Percentiles rank a stretch among this genome's conserved stretches.
phyloP scores from a whole-genome alignment of 2,113 vertebrate genomes.

The Lagopus muta region DNA sequence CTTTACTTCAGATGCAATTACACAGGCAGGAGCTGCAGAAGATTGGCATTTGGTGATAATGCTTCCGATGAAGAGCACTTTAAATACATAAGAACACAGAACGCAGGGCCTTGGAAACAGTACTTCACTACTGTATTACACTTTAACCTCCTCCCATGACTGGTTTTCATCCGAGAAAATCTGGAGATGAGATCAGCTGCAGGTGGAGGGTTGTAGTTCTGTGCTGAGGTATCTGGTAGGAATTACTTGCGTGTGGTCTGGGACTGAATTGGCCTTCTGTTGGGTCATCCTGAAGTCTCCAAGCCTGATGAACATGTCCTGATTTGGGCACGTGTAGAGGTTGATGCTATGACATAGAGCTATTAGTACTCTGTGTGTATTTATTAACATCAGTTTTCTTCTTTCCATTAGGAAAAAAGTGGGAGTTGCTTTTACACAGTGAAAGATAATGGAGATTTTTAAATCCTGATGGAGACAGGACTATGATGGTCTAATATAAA shows the following conservation, averaged over 20 bases:
- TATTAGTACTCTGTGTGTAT: not conserved
- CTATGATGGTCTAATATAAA: not conserved
- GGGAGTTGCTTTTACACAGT: not conserved
- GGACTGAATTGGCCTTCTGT: not conserved
- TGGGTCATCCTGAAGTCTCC: not conserved
- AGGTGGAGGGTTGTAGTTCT: not conserved
- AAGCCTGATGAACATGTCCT: not conserved
- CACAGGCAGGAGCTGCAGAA: not conserved
- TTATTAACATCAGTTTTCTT: not conserved
- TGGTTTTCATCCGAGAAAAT: not conserved
- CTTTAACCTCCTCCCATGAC: not conserved
- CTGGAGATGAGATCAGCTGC: not conserved
- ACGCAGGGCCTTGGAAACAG: not conserved
- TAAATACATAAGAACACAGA: not conserved
- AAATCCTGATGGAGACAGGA: not conserved
- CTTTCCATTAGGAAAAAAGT: fast-evolving
- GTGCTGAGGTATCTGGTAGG: not conserved
- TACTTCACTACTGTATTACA: not conserved
- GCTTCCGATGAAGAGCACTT: not conserved
- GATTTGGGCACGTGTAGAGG: fast-evolving
- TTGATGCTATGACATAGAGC: not conserved
- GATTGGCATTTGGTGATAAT: not conserved
- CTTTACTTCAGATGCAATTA: not conserved
- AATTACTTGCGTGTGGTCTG: not conserved
- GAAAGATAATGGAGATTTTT: not conserved